Conservation (phyloP, 1,140 invertebrate genomes). For the Aradophagus sp. region DNA sequence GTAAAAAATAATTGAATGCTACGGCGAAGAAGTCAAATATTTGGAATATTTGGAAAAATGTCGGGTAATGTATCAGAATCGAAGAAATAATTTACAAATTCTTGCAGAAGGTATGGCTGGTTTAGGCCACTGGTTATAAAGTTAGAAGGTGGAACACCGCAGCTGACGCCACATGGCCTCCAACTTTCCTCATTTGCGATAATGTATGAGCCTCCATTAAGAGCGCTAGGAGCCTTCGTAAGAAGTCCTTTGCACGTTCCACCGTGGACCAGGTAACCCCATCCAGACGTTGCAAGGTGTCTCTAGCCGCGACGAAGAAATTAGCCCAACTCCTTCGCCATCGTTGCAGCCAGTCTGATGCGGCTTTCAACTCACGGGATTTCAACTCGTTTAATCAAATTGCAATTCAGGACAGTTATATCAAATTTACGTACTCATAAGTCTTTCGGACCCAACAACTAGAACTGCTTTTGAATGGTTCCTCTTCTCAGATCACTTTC, state of each 20-base stretch:
- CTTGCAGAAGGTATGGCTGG: conserved; percentile 53
- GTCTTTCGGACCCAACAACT: conserved; percentile 27
- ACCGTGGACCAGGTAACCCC: conserved; percentile 61
- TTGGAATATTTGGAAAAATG: conserved; percentile 20
- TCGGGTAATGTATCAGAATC: conserved; percentile 51
- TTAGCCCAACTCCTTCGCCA: conserved; percentile 55
- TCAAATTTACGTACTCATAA: conserved; percentile 28
- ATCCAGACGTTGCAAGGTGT: conserved; percentile 59
- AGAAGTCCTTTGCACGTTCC: conserved; percentile 57
- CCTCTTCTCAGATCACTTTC: too few species aligned
- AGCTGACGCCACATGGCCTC: conserved; percentile 67
- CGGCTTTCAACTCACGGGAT: conserved; percentile 24
- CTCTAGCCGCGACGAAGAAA: conserved; percentile 62
- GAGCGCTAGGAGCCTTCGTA: conserved; percentile 48
- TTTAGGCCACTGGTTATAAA: conserved; percentile 61
- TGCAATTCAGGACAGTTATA: conserved; percentile 29
- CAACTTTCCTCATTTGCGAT: conserved; percentile 71
- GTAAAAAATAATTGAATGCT: too few species aligned
- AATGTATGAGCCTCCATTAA: conserved; percentile 70
- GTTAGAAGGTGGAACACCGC: conserved; percentile 63
- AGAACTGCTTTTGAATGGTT: conserved; percentile 14
- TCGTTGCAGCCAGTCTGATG: conserved; percentile 36
- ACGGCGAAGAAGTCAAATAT: too few species aligned
- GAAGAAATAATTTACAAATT: conserved; percentile 56
- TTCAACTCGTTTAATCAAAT: conserved; percentile 43